These are phyloP conservation scores for Lampris incognitus DNA, from an alignment of 2,113 vertebrate species.

Conservation along the genomic window DNA sequence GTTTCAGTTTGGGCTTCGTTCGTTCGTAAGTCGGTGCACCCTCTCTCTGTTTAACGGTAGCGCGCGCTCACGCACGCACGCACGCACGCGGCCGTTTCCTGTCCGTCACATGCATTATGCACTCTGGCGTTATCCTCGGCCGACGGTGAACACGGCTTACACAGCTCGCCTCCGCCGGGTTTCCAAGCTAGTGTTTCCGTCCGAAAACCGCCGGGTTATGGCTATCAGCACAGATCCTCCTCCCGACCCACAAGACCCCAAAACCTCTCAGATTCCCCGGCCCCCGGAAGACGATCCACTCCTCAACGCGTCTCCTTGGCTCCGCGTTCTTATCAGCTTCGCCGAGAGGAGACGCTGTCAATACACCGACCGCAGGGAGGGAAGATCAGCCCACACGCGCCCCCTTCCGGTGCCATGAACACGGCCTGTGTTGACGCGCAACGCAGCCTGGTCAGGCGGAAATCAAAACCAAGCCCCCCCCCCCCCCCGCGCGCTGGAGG, in stretches of 20 bases:
- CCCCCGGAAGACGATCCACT: slow-evolving; percentile 76
- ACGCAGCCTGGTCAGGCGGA: slow-evolving; percentile 63
- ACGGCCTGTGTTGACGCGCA: slow-evolving; percentile 64
- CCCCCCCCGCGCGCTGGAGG: slow-evolving; percentile 15
- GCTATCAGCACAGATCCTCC: slow-evolving; percentile 25
- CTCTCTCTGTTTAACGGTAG: no score
- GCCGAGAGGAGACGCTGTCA: slow-evolving; percentile 74
- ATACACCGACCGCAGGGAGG: slow-evolving; percentile 79
- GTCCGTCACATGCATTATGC: slow-evolving; percentile 61
- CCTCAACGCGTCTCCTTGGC: slow-evolving; percentile 49
- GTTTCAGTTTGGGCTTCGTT: no score
- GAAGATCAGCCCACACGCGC: slow-evolving; percentile 46
- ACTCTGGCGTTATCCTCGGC: slow-evolving; percentile 54
- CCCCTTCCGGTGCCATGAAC: slow-evolving; percentile 55
- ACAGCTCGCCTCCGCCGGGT: slow-evolving; percentile 31
- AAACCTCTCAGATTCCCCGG: slow-evolving; percentile 54
- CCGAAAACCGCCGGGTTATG: slow-evolving; percentile 13
- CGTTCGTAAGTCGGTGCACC: no score
- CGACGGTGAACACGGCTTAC: not conserved
- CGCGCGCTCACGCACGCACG: no score
- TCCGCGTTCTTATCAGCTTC: slow-evolving; percentile 75
- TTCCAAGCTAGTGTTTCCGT: slow-evolving; percentile 44
- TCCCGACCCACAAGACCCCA: not conserved
- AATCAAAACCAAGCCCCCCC: slow-evolving; percentile 73
- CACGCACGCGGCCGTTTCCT: slow-evolving; percentile 54